Evolutionary conservation across 1,140 invertebrate species (phyloP), one percentile per base, ranked within the genome.

Genomic region (Chlorops oryzae): DNA sequence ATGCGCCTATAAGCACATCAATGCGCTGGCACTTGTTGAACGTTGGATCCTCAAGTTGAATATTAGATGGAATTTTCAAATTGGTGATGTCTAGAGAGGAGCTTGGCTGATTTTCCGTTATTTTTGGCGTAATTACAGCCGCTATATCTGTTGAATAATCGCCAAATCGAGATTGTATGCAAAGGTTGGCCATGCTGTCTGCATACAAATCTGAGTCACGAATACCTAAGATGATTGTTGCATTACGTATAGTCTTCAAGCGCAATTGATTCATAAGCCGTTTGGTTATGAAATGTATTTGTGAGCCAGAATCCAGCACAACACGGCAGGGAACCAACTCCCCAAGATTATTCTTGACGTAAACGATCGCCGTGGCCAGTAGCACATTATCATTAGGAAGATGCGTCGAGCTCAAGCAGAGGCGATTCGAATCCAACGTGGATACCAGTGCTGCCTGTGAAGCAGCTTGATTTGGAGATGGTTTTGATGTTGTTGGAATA

Each of bases 1-100:
- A 55, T 15, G 59, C 59, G 15, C 61, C 64, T 18, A 65, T 46
- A 21, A 68, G 37, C 41, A 65, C 32, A 39, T 67, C 59, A 10
- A 67, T 47, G 13, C 44, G 17, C 22, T 39, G 42, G 17, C 54
- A 47, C 41, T 44, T 47, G 34, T 55, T 23, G 48, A 59, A 64
- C 10, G 13, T 23, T 40, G 55, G 54, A 50, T 64, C 58, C 17
- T 56, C 60, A 5, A 65, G 28, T 24, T 45, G 15, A 17, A 64
- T 44, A 40, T 61, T 59, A 32, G 48, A 15, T 3, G 44, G 50
- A 24, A 48, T 50, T 40, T 45, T 50, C 42, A 25, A 54, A 39
- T 37, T 37, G n/a, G n/a, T 25, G 18, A 38, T 27, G 24, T 34
- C 12, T 3, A 22, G 18, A 28, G 23, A 44, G 13, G 27, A 23